Base-by-base conservation (phyloP, 2,113 vertebrate genomes). In the Pardalotus punctatus region DNA sequence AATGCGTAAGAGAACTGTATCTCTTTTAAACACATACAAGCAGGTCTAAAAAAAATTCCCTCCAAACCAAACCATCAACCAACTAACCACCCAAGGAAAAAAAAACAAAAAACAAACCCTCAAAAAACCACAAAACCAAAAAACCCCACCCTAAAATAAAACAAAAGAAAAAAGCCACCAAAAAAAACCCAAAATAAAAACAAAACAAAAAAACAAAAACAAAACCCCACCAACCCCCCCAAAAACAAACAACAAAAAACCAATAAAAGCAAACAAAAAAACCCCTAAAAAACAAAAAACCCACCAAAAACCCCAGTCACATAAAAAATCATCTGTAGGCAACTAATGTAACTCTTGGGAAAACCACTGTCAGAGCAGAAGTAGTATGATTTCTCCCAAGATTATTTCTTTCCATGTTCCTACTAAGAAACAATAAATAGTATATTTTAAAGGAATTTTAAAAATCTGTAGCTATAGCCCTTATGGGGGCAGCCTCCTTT, bases 221-320 rank as follows among this genome's bases (percentile, higher is more conserved):
- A n/a, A n/a, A n/a, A n/a, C n/a, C n/a, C n/a, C n/a, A n/a, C n/a
- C n/a, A n/a, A n/a, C n/a, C n/a, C n/a, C n/a, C 9, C 38, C 38
- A 8, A 50, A n/a, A 43, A 43, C 16, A 43, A 43, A 43, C n/a
- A n/a, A n/a, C n/a, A 27, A n/a, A 36, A 23, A 1, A 40, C 38
- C 38, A 6, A 12, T 7, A 33, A 3, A 7, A n/a, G n/a, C n/a
- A n/a, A n/a, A n/a, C n/a, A n/a, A n/a, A n/a, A 33, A 27, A 15
- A 7, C n/a, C n/a, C n/a, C n/a, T n/a, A 28, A 21, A n/a, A 42
- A 24, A 1, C 5, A 12, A 13, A 35, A 3, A 8, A n/a, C n/a
- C n/a, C n/a, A n/a, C n/a, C 7, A 56, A n/a, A 62, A 0, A 9
- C 38, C 42, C 0, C 14, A 78, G 15, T 2, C 4, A 40, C 3